Evolutionary conservation across 2,113 vertebrate species (phyloP).

Genomic region (Pyrgilauda ruficollis): DNA sequence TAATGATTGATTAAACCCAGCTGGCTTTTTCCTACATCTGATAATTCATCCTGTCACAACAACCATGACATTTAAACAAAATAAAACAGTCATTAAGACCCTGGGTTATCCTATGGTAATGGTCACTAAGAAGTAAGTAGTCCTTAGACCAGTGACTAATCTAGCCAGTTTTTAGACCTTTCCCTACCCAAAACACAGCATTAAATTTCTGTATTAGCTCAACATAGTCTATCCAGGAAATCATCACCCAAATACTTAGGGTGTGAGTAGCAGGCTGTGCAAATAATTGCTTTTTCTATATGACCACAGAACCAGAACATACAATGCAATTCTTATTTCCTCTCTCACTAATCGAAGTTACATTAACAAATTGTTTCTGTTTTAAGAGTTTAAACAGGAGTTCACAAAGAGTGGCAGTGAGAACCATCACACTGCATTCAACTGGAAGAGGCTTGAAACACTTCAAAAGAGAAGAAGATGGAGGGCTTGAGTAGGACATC

Average conservation of each 20-base stretch:
- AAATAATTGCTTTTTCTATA: background rate
- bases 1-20: background rate
- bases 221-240: conserved; percentile 20
- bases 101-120: background rate
- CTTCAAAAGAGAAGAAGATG: background rate
- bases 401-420: background rate
- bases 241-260: conserved; percentile 33
- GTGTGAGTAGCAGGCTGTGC: background rate
- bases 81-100: background rate
- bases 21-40: background rate
- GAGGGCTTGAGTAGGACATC: background rate
- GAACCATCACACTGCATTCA: background rate
- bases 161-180: background rate
- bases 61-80: background rate
- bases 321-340: background rate
- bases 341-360: background rate
- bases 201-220: conserved; percentile 5
- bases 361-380: background rate
- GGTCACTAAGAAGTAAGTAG: background rate
- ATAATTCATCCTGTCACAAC: background rate
- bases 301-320: background rate
- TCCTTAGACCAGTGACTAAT: background rate
- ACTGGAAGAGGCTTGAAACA: background rate
- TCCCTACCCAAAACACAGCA: background rate
- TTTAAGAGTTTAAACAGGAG: background rate